phyloP scores from a whole-genome alignment of 1,140 invertebrate genomes.

The Venturia canescens region DNA sequence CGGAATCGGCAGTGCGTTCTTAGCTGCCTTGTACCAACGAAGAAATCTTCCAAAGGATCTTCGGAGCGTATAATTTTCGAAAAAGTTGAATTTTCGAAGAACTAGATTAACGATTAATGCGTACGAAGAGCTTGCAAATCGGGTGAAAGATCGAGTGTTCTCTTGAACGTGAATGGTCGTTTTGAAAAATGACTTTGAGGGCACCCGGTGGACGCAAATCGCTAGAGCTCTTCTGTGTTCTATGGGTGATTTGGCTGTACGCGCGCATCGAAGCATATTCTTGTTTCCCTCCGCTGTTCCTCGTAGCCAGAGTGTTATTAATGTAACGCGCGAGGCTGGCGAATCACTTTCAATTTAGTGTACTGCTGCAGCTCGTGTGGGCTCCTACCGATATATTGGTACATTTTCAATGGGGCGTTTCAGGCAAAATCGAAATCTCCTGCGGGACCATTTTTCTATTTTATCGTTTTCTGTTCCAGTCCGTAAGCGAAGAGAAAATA shows the following conservation, averaged over 20 bases:
- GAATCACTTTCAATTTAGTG: slow-evolving; percentile 41
- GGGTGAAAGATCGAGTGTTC: too few relatives aligned
- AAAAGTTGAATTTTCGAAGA: too few relatives aligned
- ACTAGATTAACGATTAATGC: too few relatives aligned
- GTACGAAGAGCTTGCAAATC: too few relatives aligned
- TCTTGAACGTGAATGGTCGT: too few relatives aligned
- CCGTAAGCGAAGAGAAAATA: not conserved
- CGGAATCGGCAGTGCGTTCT: too few relatives aligned
- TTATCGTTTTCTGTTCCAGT: not conserved
- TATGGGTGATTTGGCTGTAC: slow-evolving; percentile 3
- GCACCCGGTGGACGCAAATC: not conserved
- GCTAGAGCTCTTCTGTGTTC: not conserved
- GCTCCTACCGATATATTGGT: not conserved
- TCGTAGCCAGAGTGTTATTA: slow-evolving; percentile 29
- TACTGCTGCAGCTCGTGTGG: not conserved
- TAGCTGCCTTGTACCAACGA: too few relatives aligned
- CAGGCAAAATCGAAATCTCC: not conserved
- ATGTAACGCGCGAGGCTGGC: slow-evolving; percentile 35
- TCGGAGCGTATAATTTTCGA: too few relatives aligned
- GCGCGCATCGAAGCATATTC: slow-evolving; percentile 10
- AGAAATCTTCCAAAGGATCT: too few relatives aligned
- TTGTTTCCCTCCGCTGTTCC: slow-evolving; percentile 6
- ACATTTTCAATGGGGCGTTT: not conserved
- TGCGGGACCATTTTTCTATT: not conserved
- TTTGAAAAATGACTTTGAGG: too few relatives aligned